Percentiles rank a stretch among this genome's conserved stretches.
Evolutionary conservation across 2,888 invertebrate genomes (phyloP).

Genomic region (Acleris emargana): DNA sequence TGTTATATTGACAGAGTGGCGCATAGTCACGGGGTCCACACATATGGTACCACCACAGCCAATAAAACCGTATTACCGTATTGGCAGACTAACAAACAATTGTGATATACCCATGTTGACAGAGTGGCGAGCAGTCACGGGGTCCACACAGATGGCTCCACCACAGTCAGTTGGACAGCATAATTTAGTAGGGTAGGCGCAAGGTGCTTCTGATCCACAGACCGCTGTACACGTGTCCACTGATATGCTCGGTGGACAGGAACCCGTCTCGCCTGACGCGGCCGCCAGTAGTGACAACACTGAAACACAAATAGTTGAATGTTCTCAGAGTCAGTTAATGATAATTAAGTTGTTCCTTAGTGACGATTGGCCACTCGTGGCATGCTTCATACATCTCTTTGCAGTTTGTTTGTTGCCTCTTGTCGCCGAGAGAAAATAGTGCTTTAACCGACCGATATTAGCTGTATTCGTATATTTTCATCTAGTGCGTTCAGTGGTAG

Average conservation of each 20-base stretch:
- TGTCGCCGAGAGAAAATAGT: too few species aligned
- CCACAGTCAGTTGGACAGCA: conserved; percentile 79
- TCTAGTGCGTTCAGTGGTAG: too few species aligned
- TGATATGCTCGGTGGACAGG: conserved; percentile 81
- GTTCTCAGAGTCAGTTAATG: too few species aligned
- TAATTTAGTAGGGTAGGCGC: conserved; percentile 62
- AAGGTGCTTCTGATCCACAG: conserved; percentile 67
- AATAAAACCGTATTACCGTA: conserved; percentile 66
- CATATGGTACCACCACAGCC: conserved; percentile 35
- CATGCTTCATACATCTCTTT: too few species aligned
- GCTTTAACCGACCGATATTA: too few species aligned
- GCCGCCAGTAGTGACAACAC: conserved; percentile 4
- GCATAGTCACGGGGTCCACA: conserved; percentile 46
- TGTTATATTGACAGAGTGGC: too few species aligned
- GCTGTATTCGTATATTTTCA: too few species aligned
- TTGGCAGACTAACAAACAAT: too few species aligned
- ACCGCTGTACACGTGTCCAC: conserved; percentile 73
- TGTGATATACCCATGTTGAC: conserved; percentile 56
- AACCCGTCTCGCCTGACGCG: conserved; percentile 55
- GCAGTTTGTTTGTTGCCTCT: too few species aligned
- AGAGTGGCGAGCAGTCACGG: conserved; percentile 66
- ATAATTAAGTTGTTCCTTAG: too few species aligned
- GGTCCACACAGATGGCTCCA: conserved; percentile 74
- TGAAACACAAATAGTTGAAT: neutral
- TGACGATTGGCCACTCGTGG: too few species aligned